Base-by-base conservation (phyloP, 2,888 invertebrate genomes). In the Himalopsyche kuldschensis region DNA sequence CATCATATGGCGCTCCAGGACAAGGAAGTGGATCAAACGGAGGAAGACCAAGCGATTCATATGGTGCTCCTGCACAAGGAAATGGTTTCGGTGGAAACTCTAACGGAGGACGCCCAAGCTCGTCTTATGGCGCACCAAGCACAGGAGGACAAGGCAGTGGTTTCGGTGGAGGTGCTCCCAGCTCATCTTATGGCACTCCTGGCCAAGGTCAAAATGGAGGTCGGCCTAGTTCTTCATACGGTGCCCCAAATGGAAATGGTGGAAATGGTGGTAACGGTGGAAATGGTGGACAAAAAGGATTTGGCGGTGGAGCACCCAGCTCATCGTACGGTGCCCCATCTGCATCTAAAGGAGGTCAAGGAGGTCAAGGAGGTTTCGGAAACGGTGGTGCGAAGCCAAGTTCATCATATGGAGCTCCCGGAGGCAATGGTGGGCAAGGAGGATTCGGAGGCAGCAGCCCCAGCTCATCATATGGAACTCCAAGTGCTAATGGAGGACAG, bases 271-370 rank as follows among this genome's bases (percentile, higher is more conserved):
- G 83, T 79, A 48, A 81, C 78, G 84, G 75, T 32, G 82, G 78
- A 8, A 27, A 24, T 87, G 86, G 87, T 41, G 86, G 87, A 78
- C 87, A 88, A 11, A 87, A 87, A 77, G 87, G 87, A 87, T 88
- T 86, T 85, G 75, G 86, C 6, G 87, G 87, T 32, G 87, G 88
- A 30, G 87, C 86, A 85, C 89, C 88, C 35, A 86, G 87, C 24
- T 87, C 86, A 63, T 87, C 87, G 79, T 89, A 89, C 76, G 88
- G 88, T 17, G 85, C 89, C 78, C 88, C 89, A 48, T n/a, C n/a
- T n/a, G 86, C 85, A 10, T 77, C 79, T 32, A n/a, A n/a, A n/a
- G 79, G 79, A 79, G 27, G 24, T 32, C 86, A 85, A 24, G 87
- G 87, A 80, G 80, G 80, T n/a, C 63, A 55, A 8, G 32, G 30